Evolutionary conservation across 2,888 invertebrate species (phyloP), one percentile per base, ranked within the genome.

Genomic region (Bursaphelenchus okinawaensis): DNA sequence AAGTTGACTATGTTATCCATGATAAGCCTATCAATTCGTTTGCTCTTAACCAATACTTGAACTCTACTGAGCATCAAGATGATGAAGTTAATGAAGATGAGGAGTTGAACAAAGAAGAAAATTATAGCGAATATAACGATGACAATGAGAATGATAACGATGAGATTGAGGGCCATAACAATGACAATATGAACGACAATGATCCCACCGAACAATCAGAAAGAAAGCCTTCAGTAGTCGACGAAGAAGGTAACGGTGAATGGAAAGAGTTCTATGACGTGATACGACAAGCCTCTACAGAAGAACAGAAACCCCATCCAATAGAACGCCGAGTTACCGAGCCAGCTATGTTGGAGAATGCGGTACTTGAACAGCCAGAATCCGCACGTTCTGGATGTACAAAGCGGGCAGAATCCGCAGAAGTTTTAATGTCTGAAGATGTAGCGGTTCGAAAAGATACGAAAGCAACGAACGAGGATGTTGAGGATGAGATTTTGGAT

Each of bases 401-500:
- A 40, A 40, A 40, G n/a, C 40, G 40, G 1, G 40, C 40, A n/a
- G 40, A 40, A 40, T 40, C 40, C 40, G 40, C 40, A 40, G 40
- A 40, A 40, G n/a, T 40, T n/a, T n/a, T 40, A 3, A n/a, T 40
- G 16, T n/a, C 40, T 12, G 40, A 40, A 3, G 40, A 40, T 40
- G 40, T n/a, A 4, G 40, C n/a, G 3, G 3, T 2, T 22, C 31
- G 60, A 4, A 59, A 59, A 27, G 24, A 50, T 50, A 59, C 60
- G 19, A 31, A 22, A 59, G 60, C 60, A 20, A 59, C 60, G 2
- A 50, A 59, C 4, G 60, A 31, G 1, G 60, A 59, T 7, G 19
- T 59, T 22, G 60, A 59, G 3, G 60, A 22, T 4, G 52, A 50
- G 4, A 59, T 59, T 59, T 26, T 59, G 24, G 60, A 59, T 4